phyloP scores from a whole-genome alignment of 1,140 invertebrate species.

The Drosophila tsacasi region DNA sequence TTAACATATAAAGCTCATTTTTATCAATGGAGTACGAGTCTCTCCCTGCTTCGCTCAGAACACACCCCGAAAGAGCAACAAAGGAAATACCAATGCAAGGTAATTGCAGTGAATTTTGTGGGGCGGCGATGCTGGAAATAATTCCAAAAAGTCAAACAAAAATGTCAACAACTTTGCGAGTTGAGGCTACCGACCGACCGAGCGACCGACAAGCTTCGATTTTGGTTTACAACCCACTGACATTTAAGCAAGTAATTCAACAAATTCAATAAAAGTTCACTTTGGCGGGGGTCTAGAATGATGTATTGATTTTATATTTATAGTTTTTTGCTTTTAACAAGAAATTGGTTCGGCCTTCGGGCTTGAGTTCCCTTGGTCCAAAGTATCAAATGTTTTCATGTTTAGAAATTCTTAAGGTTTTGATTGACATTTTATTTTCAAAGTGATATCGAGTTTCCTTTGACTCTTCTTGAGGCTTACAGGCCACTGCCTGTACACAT shows the following conservation, averaged over 20 bases:
- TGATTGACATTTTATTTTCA: constrained; percentile 9
- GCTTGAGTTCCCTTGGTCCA: constrained; percentile 6
- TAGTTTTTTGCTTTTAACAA: constrained; percentile 1
- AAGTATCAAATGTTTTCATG: constrained; percentile 33
- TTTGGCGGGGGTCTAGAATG: constrained; percentile 24
- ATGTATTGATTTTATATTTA: constrained; percentile 19
- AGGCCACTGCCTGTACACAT: constrained; percentile 3
- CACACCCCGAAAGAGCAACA: constrained; percentile 46
- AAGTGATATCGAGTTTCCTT: constrained; percentile 7
- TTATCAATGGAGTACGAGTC: constrained; percentile 60
- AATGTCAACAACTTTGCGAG: constrained; percentile 65
- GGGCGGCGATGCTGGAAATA: constrained; percentile 51
- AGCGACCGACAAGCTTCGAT: constrained; percentile 22
- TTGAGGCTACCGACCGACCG: constrained; percentile 9
- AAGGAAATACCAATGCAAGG: constrained; percentile 46
- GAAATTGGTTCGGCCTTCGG: constrained; percentile 19
- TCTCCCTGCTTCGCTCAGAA: constrained; percentile 40
- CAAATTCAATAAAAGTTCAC: constrained; percentile 33
- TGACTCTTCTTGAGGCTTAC: not conserved
- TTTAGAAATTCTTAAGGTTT: constrained; percentile 8
- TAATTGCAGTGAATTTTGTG: constrained; percentile 53
- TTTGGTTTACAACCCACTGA: constrained; percentile 42
- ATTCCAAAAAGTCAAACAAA: constrained; percentile 76
- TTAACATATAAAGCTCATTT: constrained; percentile 73
- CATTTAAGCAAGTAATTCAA: constrained; percentile 32